Evolutionary conservation across 1,140 invertebrate species (phyloP), one percentile per base, ranked within the genome.

Genomic region (Trichogramma pretiosum): DNA sequence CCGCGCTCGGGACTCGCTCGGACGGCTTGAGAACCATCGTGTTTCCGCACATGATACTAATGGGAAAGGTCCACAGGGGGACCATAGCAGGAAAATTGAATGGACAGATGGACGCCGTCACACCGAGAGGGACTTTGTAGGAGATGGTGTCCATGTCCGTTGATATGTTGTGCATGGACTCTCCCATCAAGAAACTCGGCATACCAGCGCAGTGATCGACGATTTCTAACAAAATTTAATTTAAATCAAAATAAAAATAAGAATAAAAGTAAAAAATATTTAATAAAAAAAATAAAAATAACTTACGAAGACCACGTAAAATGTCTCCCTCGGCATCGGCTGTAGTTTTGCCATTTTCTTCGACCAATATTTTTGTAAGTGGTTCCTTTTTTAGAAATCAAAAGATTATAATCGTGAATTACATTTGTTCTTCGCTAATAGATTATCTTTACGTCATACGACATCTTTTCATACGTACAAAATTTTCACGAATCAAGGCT

Each of bases 11-110:
- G 61, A 98, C 95, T 63, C 94, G 80, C 69, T 99, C 97, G 0
- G 95, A 98, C 5, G 97, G 97, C 71, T 88, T 89, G 32, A 89
- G 70, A 47, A 89, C 69, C 54, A 81, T 77, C 0, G 85, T 80
- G 61, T 88, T 87, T 38, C 96, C 96, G 53, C 89, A 91, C 5
- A 92, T 91, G 14, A 95, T 70, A 5, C 93, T 87, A 50, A 97
- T 75, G 1, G 94, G 94, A 74, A 98, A 95, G 84, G 95, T 97
- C 96, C 97, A 99, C 2, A 99, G 75, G 0, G 97, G 97, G 61
- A 99, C 97, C 97, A 99, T 99, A 28, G 96, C 95, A 1, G 97
- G 96, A 70, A 99, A 99, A 72, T 94, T 94, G 63, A 93, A 93
- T 0, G 89, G 89, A 26, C 89, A 87, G 58, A 96, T 92, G 30